Evolutionary conservation across 1,140 invertebrate genomes (phyloP), one percentile per base, ranked within the genome.

Genomic region (Drosophila pandora): DNA sequence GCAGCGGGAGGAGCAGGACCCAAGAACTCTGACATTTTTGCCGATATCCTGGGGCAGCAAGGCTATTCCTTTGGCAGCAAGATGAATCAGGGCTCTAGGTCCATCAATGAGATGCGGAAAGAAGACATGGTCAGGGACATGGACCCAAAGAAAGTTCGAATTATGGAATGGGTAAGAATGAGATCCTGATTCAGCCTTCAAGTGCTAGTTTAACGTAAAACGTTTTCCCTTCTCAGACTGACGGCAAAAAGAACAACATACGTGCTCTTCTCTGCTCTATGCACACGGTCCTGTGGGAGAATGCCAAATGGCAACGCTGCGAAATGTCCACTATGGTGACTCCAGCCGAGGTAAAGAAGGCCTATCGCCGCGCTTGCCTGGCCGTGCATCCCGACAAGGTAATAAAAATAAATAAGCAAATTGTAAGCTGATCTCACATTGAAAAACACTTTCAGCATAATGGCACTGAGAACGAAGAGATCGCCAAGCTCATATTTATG

Each of bases 331-430:
- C 98, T 62, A 93, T 99, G 22, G 96, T 99, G 0, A 94, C 96
- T 0, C 92, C 96, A 6, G 95, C 95, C 2, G 97, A 99, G 92
- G 98, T 99, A 10, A 99, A 99, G 92, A 99, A 99, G 90, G 94
- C 95, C 37, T 99, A 99, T 92, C 93, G 98, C 39, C 97, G 97
- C 91, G 99, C 99, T 21, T 99, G 98, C 82, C 93, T 99, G 10
- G 96, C 97, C 50, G 97, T 99, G 30, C 99, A 99, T 94, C 99
- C 99, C 0, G 99, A 99, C 91, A 99, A 99, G 94, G 98, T 98
- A 93, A 91, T 73, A 65, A 4, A 3, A 21, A 39, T 0, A 1
- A 13, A 10, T 6, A 32, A 53, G 1, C 2, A 23, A 39, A 10
- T 5, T 77, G 80, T 87, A 47, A 54, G 47, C 30, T n/a, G 49